Percentiles rank a stretch among this genome's conserved stretches.
phyloP scores from a whole-genome alignment of 2,888 invertebrate species.

The Drosophila colorata region DNA sequence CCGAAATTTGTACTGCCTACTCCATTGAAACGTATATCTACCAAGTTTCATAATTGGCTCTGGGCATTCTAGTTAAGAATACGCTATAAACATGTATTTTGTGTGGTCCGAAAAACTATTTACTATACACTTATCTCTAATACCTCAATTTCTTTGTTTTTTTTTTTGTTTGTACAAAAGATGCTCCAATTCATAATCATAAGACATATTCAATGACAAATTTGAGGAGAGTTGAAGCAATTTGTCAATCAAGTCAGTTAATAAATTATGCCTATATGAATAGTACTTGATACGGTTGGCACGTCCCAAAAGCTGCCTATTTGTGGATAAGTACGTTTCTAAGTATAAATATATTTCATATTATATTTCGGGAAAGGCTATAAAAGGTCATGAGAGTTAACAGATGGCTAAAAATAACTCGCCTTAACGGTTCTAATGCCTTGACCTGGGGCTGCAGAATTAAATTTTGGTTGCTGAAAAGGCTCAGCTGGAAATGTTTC shows the following conservation, averaged over 20 bases:
- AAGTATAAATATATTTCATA: neutral
- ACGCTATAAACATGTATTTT: too few relatives aligned
- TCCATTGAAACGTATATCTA: too few relatives aligned
- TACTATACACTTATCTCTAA: too few relatives aligned
- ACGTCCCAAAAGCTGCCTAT: conserved; percentile 7
- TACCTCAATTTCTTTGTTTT: too few relatives aligned
- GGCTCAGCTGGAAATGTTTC: neutral
- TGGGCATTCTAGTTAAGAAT: too few relatives aligned
- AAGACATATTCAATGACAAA: conserved; percentile 5
- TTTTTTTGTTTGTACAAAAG: too few relatives aligned
- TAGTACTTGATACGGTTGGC: neutral
- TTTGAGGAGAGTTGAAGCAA: conserved; percentile 6
- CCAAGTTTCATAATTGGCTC: too few relatives aligned
- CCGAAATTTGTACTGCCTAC: too few relatives aligned
- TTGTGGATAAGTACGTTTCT: conserved; percentile 12
- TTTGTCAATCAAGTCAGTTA: conserved; percentile 19
- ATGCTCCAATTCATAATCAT: neutral
- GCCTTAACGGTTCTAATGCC: neutral
- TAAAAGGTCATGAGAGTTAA: neutral
- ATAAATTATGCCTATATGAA: conserved; percentile 18
- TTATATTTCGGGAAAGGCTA: neutral
- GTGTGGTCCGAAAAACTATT: too few relatives aligned
- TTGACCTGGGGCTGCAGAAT: neutral
- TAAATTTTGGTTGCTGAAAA: neutral
- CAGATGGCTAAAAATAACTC: neutral